A percentile compares a stretch with the other conserved stretches of the same genome.
Conservation (phyloP, 2,888 invertebrate genomes). For the Tetranychus truncatus region DNA sequence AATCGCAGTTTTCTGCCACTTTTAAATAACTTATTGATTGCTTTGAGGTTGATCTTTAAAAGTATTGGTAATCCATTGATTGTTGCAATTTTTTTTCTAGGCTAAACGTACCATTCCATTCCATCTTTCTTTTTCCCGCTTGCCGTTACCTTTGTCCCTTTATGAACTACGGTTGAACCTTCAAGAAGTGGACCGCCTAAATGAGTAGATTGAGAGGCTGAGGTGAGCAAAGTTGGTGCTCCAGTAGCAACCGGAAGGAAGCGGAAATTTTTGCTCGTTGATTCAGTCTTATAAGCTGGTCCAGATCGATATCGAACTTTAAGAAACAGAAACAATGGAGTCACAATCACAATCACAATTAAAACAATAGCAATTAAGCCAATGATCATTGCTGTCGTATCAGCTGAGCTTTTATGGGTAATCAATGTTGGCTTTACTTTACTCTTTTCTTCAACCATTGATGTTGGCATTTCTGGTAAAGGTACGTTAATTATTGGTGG, state of each 20-base stretch:
- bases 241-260: constrained; percentile 25
- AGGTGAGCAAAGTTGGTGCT: constrained; percentile 31
- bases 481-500: constrained; percentile 21
- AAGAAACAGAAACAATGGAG: constrained; percentile 44
- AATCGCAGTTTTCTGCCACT: background rate
- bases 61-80: background rate
- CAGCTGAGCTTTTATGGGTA: constrained; percentile 40
- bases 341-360: constrained; percentile 72
- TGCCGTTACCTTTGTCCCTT: constrained; percentile 36
- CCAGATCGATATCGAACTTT: constrained; percentile 44
- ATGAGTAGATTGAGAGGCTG: constrained; percentile 31
- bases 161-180: constrained; percentile 37
- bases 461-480: background rate
- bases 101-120: constrained; percentile 83
- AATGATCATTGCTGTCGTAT: constrained; percentile 56
- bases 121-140: constrained; percentile 43
- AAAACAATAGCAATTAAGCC: constrained; percentile 76
- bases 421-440: background rate
- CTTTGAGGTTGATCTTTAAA: too few species aligned
- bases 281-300: constrained; percentile 80
- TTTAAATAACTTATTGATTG: background rate
- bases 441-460: background rate
- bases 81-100: background rate
- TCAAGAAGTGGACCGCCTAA: constrained; percentile 38
- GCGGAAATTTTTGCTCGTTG: constrained; percentile 46